phyloP scores from a whole-genome alignment of 1,140 invertebrate species.

The Heliconius hewitsoni region DNA sequence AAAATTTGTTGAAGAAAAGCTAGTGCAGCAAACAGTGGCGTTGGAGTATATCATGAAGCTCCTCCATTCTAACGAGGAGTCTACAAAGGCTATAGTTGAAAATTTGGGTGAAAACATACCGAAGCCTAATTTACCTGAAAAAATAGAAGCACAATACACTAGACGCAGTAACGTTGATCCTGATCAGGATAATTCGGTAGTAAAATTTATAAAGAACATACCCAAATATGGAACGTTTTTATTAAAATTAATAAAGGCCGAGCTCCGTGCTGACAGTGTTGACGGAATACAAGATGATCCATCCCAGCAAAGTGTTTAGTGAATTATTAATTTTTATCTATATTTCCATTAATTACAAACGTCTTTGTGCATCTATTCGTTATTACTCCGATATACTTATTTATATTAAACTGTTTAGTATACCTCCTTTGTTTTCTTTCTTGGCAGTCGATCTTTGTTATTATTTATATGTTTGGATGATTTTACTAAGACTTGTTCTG shows the following conservation, averaged over 20 bases:
- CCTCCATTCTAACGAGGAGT: slow-evolving; percentile 44
- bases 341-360: neutral
- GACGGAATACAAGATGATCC: slow-evolving; percentile 50
- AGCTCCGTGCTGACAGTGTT: slow-evolving; percentile 37
- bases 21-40: slow-evolving; percentile 60
- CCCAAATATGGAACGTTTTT: slow-evolving; percentile 55
- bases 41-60: slow-evolving; percentile 56
- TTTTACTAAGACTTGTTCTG: neutral
- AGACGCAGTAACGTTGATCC: slow-evolving; percentile 42
- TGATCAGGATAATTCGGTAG: slow-evolving; percentile 47
- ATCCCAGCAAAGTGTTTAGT: slow-evolving; percentile 32
- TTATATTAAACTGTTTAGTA: neutral
- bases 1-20: slow-evolving; percentile 60
- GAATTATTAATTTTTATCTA: neutral
- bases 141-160: slow-evolving; percentile 48
- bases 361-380: neutral
- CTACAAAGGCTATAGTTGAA: slow-evolving; percentile 48
- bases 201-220: slow-evolving; percentile 49
- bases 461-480: neutral
- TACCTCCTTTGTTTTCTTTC: neutral
- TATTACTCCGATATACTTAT: neutral
- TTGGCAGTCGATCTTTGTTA: neutral
- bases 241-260: slow-evolving; percentile 49
- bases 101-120: slow-evolving; percentile 46
- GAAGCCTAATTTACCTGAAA: slow-evolving; percentile 55